A percentile compares a stretch with the other conserved stretches of the same genome.
phyloP scores from a whole-genome alignment of 2,888 invertebrate genomes.

The Troides helena region DNA sequence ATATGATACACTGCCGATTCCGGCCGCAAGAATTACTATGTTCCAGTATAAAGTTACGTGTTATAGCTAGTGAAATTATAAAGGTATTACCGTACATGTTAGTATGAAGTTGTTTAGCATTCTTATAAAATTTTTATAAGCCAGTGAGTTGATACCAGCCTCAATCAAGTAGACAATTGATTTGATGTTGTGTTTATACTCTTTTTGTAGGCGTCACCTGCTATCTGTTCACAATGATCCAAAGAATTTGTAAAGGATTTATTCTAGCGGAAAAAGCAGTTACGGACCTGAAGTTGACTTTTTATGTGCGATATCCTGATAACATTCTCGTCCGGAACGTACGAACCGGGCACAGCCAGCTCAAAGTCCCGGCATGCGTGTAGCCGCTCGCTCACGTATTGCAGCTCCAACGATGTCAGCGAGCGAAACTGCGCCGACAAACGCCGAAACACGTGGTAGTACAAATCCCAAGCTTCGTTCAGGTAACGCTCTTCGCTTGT shows the following conservation, averaged over 20 bases:
- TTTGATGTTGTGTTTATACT: no score
- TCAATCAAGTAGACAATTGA: no score
- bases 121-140: no score
- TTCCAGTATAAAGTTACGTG: no score
- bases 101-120: no score
- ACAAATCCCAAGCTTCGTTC: slow-evolving; percentile 99
- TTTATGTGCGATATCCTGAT: slow-evolving; percentile 93
- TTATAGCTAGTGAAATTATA: no score
- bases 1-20: no score
- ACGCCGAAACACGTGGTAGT: slow-evolving; percentile 97
- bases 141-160: no score
- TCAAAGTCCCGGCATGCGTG: slow-evolving; percentile 93
- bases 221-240: no score
- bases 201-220: no score
- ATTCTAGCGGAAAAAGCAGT: neutral
- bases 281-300: slow-evolving; percentile 88
- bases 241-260: neutral
- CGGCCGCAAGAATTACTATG: no score
- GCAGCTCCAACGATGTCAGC: slow-evolving; percentile 91
- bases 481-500: slow-evolving; percentile 93
- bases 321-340: slow-evolving; percentile 93
- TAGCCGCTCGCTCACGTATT: slow-evolving; percentile 96
- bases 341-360: slow-evolving; percentile 98
- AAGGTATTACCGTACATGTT: no score
- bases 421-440: slow-evolving; percentile 95